Base-by-base conservation (phyloP, 1,140 invertebrate genomes). In the Grapholita molesta region DNA sequence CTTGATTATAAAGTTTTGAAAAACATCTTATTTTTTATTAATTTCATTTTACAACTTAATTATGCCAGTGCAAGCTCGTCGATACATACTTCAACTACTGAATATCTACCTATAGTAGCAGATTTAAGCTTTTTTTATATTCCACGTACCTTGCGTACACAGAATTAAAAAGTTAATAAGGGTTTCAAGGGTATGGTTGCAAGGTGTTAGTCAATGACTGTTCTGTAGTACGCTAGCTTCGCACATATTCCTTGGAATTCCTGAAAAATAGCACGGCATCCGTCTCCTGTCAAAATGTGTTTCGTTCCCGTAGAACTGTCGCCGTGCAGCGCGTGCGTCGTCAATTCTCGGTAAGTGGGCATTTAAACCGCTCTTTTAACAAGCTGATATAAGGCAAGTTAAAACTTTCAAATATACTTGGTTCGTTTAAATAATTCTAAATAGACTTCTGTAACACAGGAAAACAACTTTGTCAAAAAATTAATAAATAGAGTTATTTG, bases 181-280 rank as follows among this genome's bases (percentile, higher is more conserved):
- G n/a, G n/a, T n/a, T n/a, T n/a, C n/a, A n/a, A n/a, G n/a, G n/a
- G n/a, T n/a, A n/a, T n/a, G n/a, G n/a, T n/a, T n/a, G n/a, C n/a
- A n/a, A n/a, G n/a, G n/a, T 35, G 33, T 35, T 12, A 12, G 2
- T 35, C 15, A 30, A 21, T 48, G 42, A 21, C 18, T 21, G 42
- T 7, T 48, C 42, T 48, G 42, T 48, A 48, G 18, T 48, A 21
- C 21, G 7, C 18, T 21, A 48, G 0, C 42, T 48, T 21, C 21
- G 8, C 42, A 3, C 42, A 28, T 28, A 23, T 25, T 55, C 24
- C 21, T 23, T 12, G 53, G 53, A 55, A 55, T 23, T n/a, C 25
- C 12, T 55, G 53, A 55, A 55, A 55, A 55, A 23, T 55, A n/a
- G 53, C 53, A n/a, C 23, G 8, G 24, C 53, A 55, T 55, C 53